Percentiles rank a stretch among this genome's conserved stretches.
Conservation (phyloP, 2,113 vertebrate species). For the Speoplatyrhinus poulsoni region DNA sequence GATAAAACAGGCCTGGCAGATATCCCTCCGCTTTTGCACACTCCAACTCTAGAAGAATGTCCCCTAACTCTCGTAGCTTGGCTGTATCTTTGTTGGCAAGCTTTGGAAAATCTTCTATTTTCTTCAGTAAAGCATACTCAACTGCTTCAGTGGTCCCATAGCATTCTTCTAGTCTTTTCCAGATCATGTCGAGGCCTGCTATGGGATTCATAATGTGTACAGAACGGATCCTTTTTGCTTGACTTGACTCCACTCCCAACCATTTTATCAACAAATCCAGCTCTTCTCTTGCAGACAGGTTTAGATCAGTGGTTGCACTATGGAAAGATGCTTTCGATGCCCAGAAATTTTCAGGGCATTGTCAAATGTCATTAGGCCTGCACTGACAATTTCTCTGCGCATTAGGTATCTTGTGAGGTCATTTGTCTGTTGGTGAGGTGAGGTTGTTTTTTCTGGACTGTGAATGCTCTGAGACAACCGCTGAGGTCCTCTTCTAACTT, state of each 20-base stretch:
- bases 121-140: background rate
- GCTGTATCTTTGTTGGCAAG: background rate
- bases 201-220: background rate
- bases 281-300: conserved; percentile 17
- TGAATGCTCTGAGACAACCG: no score
- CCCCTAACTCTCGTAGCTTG: background rate
- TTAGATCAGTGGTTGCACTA: background rate
- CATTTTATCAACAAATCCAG: conserved; percentile 16
- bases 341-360: background rate
- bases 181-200: conserved; percentile 4
- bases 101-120: conserved; percentile 1
- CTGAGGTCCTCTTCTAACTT: no score
- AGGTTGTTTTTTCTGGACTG: no score
- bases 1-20: background rate
- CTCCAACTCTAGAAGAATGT: background rate
- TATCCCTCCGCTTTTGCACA: background rate
- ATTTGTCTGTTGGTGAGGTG: no score
- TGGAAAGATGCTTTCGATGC: conserved; percentile 11
- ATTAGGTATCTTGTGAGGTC: no score
- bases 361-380: background rate
- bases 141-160: conserved; percentile 6
- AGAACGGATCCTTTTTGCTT: conserved; percentile 9
- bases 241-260: conserved; percentile 1
- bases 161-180: conserved; percentile 6
- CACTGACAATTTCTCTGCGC: background rate